A percentile compares a stretch with the other conserved stretches of the same genome.
These are phyloP conservation scores for Sciaenops ocellatus DNA, from an alignment of 2,797 vertebrate genomes.

Conservation along the genomic window DNA sequence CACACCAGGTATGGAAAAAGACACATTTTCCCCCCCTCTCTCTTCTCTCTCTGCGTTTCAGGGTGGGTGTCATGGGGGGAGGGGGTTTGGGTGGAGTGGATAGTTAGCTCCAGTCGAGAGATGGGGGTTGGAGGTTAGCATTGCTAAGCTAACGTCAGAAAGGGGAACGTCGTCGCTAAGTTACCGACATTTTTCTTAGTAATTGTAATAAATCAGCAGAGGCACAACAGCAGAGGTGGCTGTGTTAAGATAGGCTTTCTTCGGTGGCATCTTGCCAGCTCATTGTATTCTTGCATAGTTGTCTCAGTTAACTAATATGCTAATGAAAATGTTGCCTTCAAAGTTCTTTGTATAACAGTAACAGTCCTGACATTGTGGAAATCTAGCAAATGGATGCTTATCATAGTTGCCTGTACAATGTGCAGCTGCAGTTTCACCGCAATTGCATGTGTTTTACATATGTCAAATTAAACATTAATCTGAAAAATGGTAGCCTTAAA, in stretches of 20 bases:
- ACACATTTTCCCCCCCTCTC: background rate
- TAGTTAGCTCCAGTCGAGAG: constrained; percentile 70
- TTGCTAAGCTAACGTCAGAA: constrained; percentile 58
- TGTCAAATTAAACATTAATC: background rate
- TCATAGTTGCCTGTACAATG: background rate
- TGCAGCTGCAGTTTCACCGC: background rate
- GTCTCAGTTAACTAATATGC: background rate
- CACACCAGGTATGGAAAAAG: constrained; percentile 85
- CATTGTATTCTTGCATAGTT: background rate
- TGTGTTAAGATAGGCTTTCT: background rate
- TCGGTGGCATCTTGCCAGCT: constrained; percentile 12
- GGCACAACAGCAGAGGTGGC: background rate
- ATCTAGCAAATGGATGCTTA: too few species aligned
- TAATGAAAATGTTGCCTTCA: background rate
- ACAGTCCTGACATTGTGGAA: too few species aligned
- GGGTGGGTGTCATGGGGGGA: constrained; percentile 82
- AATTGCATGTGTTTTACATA: background rate
- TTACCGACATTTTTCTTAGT: background rate
- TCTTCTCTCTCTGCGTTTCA: constrained; percentile 51
- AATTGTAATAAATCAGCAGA: background rate
- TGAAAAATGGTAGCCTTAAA: background rate
- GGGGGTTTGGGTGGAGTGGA: constrained; percentile 85
- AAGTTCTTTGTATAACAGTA: background rate
- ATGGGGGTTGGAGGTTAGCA: constrained; percentile 79
- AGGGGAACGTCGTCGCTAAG: constrained; percentile 43